Conservation (phyloP, 2,888 invertebrate species). For the Acronicta alni region DNA sequence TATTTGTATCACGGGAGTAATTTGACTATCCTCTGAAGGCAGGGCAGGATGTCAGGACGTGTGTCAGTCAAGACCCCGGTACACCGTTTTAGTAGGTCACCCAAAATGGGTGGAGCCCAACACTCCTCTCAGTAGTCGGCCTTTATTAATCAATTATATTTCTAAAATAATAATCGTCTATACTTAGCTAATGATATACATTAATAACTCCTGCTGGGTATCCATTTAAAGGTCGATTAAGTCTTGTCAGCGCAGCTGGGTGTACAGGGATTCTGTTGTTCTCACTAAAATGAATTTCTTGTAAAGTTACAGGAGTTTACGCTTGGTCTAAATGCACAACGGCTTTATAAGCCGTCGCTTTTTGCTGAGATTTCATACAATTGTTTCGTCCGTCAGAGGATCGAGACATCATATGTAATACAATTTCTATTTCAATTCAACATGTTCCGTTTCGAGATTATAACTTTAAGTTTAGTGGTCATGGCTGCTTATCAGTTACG, state of each 20-base stretch:
- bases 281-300: conserved; percentile 70
- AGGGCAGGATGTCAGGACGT: no score
- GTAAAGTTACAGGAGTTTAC: conserved; percentile 47
- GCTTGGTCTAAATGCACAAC: conserved; percentile 12
- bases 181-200: background rate
- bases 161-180: no score
- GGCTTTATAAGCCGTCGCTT: conserved; percentile 43
- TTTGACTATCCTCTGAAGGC: no score
- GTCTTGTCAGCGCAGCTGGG: conserved; percentile 57
- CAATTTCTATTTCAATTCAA: conserved; percentile 14
- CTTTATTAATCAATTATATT: no score
- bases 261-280: conserved; percentile 50
- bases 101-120: no score
- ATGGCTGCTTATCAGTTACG: conserved; percentile 66
- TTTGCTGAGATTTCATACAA: conserved; percentile 32
- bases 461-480: conserved; percentile 60
- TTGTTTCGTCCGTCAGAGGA: conserved; percentile 25
- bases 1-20: no score
- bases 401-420: conserved; percentile 13
- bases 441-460: conserved; percentile 60
- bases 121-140: no score
- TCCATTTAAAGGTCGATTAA: conserved; percentile 57
- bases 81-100: no score
- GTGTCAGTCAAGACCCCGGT: no score
- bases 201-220: conserved; percentile 26